Conservation (phyloP, 2,113 vertebrate species). For the Grallaria varia region DNA sequence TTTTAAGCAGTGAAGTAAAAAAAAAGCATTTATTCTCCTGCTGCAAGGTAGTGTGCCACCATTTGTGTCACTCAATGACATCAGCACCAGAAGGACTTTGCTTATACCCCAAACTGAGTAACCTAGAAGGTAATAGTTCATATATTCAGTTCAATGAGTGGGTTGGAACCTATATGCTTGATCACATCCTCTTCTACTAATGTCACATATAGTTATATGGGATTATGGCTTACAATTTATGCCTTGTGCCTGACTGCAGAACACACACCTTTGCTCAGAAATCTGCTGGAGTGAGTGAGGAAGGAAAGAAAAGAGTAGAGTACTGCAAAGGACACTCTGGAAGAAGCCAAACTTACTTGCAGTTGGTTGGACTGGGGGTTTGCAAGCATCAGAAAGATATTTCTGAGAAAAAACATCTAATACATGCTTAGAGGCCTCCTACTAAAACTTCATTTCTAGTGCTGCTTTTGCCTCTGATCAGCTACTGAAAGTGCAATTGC, state of each 20-base stretch:
- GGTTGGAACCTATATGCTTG: not conserved
- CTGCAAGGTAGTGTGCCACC: not conserved
- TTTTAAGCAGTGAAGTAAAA: not conserved
- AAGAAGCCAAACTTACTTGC: not conserved
- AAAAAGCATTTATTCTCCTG: not conserved
- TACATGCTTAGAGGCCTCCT: not conserved
- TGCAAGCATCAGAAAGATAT: not conserved
- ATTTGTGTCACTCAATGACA: not conserved
- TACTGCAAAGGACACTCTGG: not conserved
- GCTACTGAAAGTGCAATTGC: not conserved
- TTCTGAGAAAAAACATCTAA: not conserved
- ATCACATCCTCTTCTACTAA: not conserved
- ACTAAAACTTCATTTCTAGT: not conserved
- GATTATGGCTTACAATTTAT: not conserved
- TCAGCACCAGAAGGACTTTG: not conserved
- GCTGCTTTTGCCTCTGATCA: not conserved
- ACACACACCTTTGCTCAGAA: not conserved
- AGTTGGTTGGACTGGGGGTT: not conserved
- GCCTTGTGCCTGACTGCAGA: not conserved
- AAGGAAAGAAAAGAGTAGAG: not conserved
- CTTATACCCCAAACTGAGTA: not conserved
- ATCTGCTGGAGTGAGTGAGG: accelerated
- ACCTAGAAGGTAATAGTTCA: not conserved
- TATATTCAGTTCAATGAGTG: not conserved
- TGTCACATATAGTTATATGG: not conserved